Evolutionary conservation across 2,113 vertebrate species (phyloP).

Genomic region (Equus przewalskii): DNA sequence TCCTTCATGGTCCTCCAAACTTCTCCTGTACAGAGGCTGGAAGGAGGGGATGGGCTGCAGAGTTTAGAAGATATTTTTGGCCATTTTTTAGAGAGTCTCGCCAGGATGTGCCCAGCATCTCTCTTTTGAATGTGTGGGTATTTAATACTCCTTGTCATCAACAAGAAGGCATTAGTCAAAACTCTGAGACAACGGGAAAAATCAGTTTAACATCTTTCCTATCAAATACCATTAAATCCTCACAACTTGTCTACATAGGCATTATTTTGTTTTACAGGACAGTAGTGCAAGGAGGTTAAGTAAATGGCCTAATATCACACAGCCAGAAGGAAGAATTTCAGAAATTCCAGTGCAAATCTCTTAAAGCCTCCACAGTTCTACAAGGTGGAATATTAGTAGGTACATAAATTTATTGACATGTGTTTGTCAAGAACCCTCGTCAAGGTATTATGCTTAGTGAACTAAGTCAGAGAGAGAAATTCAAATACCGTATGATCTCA

Average conservation of each 20-base stretch:
- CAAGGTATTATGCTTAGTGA: too few relatives aligned
- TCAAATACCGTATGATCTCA: too few relatives aligned
- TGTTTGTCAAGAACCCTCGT: neutral
- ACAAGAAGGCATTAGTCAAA: neutral
- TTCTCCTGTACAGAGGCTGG: neutral
- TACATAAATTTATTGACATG: neutral
- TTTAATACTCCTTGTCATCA: neutral
- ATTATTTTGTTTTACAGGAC: neutral
- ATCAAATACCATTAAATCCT: neutral
- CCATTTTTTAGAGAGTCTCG: neutral
- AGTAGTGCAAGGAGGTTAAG: neutral
- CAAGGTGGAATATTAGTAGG: neutral
- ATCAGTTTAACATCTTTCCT: neutral
- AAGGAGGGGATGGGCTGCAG: neutral
- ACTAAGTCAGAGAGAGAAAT: too few relatives aligned
- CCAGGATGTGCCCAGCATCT: neutral
- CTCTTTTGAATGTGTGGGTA: neutral
- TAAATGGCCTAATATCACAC: neutral
- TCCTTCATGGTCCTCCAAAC: rapidly evolving
- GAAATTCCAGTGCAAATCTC: neutral
- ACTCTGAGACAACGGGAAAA: neutral
- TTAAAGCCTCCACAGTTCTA: neutral
- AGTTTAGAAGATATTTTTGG: neutral
- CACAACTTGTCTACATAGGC: neutral
- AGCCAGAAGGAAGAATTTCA: neutral